Evolutionary conservation across 2,888 invertebrate species (phyloP), one percentile per base, ranked within the genome.

Genomic region (Rhodophaea formosa): DNA sequence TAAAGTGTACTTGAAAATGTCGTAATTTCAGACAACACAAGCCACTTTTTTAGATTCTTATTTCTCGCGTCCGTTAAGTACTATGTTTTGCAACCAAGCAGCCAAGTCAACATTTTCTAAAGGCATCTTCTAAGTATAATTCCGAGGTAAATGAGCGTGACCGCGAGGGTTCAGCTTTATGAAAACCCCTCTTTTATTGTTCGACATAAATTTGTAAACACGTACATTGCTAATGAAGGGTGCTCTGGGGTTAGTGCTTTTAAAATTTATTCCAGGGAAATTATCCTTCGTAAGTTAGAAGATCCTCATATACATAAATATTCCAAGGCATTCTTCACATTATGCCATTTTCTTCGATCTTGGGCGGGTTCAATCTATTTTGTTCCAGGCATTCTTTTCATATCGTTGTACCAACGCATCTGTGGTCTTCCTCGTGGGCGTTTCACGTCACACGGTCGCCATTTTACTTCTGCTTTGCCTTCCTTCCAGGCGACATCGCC

Each of bases 141-240:
- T 82, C 81, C 74, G 75, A 79, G 76, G 82, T 84, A 85, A 87
- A 86, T 79, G 82, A 78, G 79, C 86, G 81, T 82, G 80, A 79
- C 83, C 80, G 75, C 72, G 69, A 73, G 74, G 78, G 66, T 68
- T 60, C 69, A 66, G 68, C 71, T 69, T 72, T 71, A 60, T 53
- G 62, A 62, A 62, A 63, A 59, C 57, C 56, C 56, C 56, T 51
- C 70, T 69, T 78, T 80, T 71, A 80, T 75, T 79, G 77, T 77
- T 73, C 71, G 63, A 71, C 72, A 75, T 77, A 69, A 72, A 75
- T 71, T 70, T 69, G 66, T 67, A 71, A 63, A 67, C 43, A 42
- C 42, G 53, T 67, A 70, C 63, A 66, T 47, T 57, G 57, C 63
- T 67, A 65, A 51, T 51, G 49, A 51, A 51, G 49, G 49, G 49